Percentiles rank a stretch among this genome's conserved stretches.
phyloP scores from a whole-genome alignment of 2,797 vertebrate genomes.

The Rhynchonycteris naso region DNA sequence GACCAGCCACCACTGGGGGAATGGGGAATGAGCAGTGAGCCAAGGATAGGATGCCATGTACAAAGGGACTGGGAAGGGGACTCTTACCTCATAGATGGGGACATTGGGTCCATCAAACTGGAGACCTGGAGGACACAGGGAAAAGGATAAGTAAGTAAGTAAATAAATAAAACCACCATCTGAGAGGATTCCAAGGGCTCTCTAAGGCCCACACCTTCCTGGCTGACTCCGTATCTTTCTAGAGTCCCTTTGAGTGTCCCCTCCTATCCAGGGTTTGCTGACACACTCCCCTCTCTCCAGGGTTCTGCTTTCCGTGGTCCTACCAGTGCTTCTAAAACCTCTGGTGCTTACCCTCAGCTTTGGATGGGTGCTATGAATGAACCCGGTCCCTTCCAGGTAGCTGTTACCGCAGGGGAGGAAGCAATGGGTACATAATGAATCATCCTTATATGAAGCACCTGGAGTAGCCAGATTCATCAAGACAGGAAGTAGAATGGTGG shows the following conservation, averaged over 20 bases:
- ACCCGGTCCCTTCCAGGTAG: neutral
- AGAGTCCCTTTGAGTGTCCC: neutral
- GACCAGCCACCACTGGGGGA: neutral
- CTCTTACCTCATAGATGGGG: conserved; percentile 64
- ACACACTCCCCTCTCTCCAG: neutral
- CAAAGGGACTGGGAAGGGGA: neutral
- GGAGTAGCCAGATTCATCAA: neutral
- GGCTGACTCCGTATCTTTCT: neutral
- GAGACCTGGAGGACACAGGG: conserved; percentile 64
- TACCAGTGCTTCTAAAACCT: neutral
- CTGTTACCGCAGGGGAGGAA: neutral
- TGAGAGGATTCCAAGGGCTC: neutral
- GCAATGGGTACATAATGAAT: neutral
- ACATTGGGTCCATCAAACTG: conserved; percentile 67
- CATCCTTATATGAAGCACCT: neutral
- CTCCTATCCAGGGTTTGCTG: neutral
- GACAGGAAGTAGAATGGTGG: neutral
- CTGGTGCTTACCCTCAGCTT: neutral
- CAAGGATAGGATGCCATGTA: neutral
- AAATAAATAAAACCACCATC: neutral
- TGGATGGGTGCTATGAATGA: neutral
- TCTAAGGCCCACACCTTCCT: neutral
- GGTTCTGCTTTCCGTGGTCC: neutral
- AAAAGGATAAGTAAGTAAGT: neutral
- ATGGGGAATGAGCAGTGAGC: neutral